phyloP scores from a whole-genome alignment of 2,797 vertebrate genomes.

The Clarias fuscus region DNA sequence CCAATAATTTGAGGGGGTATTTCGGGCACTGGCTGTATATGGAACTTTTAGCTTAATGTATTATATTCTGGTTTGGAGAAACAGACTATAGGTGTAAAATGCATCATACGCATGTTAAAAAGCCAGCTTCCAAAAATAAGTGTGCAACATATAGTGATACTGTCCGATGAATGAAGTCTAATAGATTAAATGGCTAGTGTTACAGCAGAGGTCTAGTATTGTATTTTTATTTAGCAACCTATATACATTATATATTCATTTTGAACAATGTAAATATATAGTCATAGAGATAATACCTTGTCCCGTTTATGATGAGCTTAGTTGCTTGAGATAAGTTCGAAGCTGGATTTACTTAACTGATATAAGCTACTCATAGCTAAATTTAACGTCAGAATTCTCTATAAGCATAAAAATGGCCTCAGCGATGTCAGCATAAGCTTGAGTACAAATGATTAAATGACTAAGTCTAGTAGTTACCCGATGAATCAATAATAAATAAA shows the following conservation, averaged over 20 bases:
- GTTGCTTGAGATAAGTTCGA: neutral
- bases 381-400: slow-evolving; percentile 8
- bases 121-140: neutral
- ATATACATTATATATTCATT: neutral
- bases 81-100: neutral
- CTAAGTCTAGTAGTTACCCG: slow-evolving; percentile 35
- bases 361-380: neutral
- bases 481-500: slow-evolving; percentile 50
- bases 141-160: neutral
- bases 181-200: neutral
- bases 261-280: neutral
- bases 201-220: neutral
- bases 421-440: slow-evolving; percentile 11
- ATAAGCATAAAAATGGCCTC: neutral
- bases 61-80: too few species aligned
- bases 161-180: neutral
- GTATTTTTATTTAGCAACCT: neutral
- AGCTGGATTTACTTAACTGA: neutral
- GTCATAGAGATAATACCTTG: neutral
- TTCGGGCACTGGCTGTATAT: too few species aligned
- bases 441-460: slow-evolving; percentile 39
- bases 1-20: too few species aligned
- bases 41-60: neutral
- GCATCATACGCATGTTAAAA: neutral
- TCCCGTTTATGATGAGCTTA: neutral